These are phyloP conservation scores for Phaethon lepturus DNA, from an alignment of 2,113 vertebrate genomes.

Conservation along the genomic window DNA sequence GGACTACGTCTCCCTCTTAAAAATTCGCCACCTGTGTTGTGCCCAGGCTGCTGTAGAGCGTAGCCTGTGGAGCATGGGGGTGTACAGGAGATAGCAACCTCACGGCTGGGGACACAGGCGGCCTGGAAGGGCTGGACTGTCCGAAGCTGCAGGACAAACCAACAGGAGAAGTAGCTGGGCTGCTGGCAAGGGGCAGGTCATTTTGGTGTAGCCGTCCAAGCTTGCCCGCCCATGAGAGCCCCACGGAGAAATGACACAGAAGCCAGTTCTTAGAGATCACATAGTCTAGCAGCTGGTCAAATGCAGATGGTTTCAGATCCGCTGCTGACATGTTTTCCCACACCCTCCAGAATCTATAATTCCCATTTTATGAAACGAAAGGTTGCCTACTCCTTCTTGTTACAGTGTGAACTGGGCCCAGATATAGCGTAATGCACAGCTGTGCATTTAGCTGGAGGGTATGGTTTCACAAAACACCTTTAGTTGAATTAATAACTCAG, in stretches of 20 bases:
- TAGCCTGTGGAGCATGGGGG: neutral
- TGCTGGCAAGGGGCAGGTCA: neutral
- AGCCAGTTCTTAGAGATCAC: neutral
- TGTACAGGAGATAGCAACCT: neutral
- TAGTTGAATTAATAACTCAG: neutral
- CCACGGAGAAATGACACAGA: neutral
- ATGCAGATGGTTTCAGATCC: neutral
- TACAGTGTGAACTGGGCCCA: neutral
- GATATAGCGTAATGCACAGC: neutral
- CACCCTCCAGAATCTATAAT: neutral
- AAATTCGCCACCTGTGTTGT: neutral
- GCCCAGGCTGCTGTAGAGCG: neutral
- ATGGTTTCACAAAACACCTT: neutral
- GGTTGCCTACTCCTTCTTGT: neutral
- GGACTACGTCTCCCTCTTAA: neutral
- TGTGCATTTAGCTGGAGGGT: neutral
- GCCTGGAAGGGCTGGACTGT: neutral
- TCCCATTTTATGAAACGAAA: neutral
- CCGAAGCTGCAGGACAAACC: neutral
- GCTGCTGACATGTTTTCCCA: neutral
- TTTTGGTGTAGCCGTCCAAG: neutral
- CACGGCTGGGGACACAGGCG: neutral
- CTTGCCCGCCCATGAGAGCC: neutral
- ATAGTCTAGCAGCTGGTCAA: neutral
- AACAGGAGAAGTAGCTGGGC: neutral